Percentiles rank a stretch among this genome's conserved stretches.
Evolutionary conservation across 30 jellyfish, hydroid and myxozoan species (phyloP).

Genomic region (Haliclystus octoradiatus): DNA sequence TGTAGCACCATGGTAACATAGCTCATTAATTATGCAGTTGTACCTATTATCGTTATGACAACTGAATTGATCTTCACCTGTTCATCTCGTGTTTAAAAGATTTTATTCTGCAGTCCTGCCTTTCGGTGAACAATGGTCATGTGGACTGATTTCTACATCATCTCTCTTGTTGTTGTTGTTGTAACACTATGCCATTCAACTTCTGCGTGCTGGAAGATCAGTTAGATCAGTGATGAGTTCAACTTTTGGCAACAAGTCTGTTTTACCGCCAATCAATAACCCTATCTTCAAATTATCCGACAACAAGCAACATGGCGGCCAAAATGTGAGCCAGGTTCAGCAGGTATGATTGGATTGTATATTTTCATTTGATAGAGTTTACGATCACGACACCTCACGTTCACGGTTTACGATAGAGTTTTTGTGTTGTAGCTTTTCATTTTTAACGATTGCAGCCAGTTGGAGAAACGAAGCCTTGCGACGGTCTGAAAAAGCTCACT

Average conservation of each 20-base stretch:
- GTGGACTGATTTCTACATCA: too few relatives aligned
- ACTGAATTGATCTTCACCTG: too few relatives aligned
- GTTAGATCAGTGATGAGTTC: not conserved
- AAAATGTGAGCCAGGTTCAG: conserved; percentile 6
- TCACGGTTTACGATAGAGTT: too few relatives aligned
- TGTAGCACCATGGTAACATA: too few relatives aligned
- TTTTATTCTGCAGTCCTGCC: too few relatives aligned
- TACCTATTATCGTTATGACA: too few relatives aligned
- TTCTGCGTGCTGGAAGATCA: not conserved
- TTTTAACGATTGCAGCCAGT: not conserved
- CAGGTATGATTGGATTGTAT: not conserved
- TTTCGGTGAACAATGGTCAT: too few relatives aligned
- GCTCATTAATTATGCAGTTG: too few relatives aligned
- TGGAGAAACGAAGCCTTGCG: not conserved
- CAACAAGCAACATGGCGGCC: conserved; percentile 6
- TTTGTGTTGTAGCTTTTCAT: too few relatives aligned
- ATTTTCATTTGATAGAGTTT: not conserved
- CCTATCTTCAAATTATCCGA: conserved; percentile 68
- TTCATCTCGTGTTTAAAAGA: too few relatives aligned
- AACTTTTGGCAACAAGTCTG: not conserved
- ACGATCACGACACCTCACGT: too few relatives aligned
- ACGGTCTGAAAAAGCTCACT: too few relatives aligned
- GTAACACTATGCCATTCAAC: not conserved
- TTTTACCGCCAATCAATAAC: conserved; percentile 67
- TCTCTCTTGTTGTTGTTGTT: not conserved